phyloP scores from a whole-genome alignment of 92 coral and sea anemone species.

The Porites evermanni region DNA sequence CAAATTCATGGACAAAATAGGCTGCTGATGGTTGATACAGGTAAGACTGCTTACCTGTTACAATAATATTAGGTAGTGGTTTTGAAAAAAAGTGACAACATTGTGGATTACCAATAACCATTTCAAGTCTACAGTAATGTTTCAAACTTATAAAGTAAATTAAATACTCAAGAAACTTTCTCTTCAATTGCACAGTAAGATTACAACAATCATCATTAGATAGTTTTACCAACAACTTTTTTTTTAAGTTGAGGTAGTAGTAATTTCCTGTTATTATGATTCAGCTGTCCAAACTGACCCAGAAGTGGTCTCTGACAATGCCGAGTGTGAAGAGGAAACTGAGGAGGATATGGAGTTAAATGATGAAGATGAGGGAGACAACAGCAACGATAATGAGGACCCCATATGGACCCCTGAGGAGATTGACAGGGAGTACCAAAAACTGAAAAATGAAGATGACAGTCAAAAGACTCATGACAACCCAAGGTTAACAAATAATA shows the following conservation, averaged over 20 bases:
- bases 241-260: constrained; percentile 8
- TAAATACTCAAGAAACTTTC: constrained; percentile 4
- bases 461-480: constrained; percentile 19
- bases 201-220: not conserved
- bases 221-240: constrained; percentile 3
- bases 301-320: not conserved
- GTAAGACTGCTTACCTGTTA: constrained; percentile 26
- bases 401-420: constrained; percentile 25
- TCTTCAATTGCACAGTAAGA: constrained; percentile 1
- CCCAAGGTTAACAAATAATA: constrained; percentile 17
- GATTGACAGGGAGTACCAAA: not conserved
- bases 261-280: constrained; percentile 3
- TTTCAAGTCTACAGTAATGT: not conserved
- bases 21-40: constrained; percentile 6
- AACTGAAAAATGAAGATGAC: constrained; percentile 8
- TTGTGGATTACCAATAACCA: not conserved
- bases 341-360: constrained; percentile 9
- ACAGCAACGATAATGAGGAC: not conserved
- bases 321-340: not conserved
- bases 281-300: constrained; percentile 27
- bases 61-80: constrained; percentile 9
- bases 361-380: not conserved
- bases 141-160: not conserved
- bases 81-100: constrained; percentile 3
- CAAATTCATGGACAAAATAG: constrained; percentile 7